Evolutionary conservation across 2,113 vertebrate genomes (phyloP).

Genomic region (Rutilus rutilus): DNA sequence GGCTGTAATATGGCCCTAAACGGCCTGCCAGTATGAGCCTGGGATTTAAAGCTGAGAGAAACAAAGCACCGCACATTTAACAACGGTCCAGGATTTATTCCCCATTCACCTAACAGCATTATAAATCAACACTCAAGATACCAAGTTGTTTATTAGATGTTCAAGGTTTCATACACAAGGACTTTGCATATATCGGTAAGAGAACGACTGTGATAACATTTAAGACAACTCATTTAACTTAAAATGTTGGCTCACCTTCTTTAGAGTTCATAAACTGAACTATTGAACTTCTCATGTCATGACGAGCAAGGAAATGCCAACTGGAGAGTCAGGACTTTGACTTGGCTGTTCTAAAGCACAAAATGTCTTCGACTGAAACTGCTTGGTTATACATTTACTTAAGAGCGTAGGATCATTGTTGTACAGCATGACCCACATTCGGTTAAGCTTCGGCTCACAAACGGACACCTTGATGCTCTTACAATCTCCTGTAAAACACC

Average conservation of each 20-base stretch:
- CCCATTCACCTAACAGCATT: not conserved
- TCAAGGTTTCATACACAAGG: conserved; percentile 1
- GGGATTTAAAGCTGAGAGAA: conserved; percentile 9
- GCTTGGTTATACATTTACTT: conserved; percentile 26
- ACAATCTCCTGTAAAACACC: not conserved
- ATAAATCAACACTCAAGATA: conserved; percentile 20
- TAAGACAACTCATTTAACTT: not conserved
- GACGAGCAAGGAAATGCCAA: not conserved
- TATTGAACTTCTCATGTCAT: not conserved
- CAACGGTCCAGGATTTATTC: conserved; percentile 1
- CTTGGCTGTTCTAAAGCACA: not conserved
- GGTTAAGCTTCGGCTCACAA: conserved; percentile 12
- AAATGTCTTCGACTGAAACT: not conserved
- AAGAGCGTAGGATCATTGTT: conserved; percentile 11
- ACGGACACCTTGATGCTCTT: not conserved
- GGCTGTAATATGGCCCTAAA: conserved; percentile 28
- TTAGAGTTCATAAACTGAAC: not conserved
- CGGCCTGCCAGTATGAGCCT: not conserved
- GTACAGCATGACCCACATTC: conserved; percentile 24
- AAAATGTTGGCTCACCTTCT: not conserved
- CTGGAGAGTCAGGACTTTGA: not conserved
- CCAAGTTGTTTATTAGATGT: conserved; percentile 4
- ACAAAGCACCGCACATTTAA: conserved; percentile 14
- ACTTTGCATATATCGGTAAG: not conserved
- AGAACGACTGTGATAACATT: not conserved